Base-by-base conservation (phyloP, 2,113 vertebrate species). In the Penelope pileata region DNA sequence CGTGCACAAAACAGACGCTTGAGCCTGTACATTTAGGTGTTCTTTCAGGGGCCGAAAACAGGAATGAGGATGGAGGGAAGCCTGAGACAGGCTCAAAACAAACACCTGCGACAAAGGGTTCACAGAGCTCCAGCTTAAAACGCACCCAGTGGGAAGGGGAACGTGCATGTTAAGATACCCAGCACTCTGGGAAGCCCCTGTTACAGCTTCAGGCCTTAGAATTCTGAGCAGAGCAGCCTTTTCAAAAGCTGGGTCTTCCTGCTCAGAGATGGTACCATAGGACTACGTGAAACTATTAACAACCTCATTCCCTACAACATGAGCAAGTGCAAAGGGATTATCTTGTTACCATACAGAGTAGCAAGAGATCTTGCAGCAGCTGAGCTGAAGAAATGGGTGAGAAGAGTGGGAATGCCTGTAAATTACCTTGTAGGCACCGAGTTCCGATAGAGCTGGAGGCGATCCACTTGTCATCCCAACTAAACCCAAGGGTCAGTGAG, bases 21-120 rank as follows among this genome's bases (percentile, higher is more conserved):
- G 40, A 48, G 12, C 6, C 45, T 42, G 6, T 14, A 32, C 2
- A 4, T 77, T n/a, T 36, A 34, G 0, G 0, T 51, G 7, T 40
- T 21, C 14, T 72, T 70, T 36, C 30, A 36, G 17, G 14, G 27
- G 13, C 7, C 59, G 54, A 64, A 51, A 51, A 32, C 4, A 54
- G 12, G 42, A 45, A 10, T n/a, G 3, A 24, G 22, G 27, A 4
- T 54, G 29, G 22, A 73, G 5, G 6, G 56, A 81, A 69, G 68
- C 12, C 51, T 14, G 11, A 29, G 7, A 47, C 34, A 54, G 12
- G 17, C 27, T 64, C 53, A 45, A 40, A 64, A 68, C 16, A 60
- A 78, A 24, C 13, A 48, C 15, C 4, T 62, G n/a, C 15, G 48
- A n/a, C 12, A 14, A 4, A 26, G 15, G 7, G 10, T 64, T 81